A percentile compares a stretch with the other conserved stretches of the same genome.
These are phyloP conservation scores for Rhynchomys soricoides DNA, from an alignment of 2,113 vertebrate genomes.

Conservation along the genomic window DNA sequence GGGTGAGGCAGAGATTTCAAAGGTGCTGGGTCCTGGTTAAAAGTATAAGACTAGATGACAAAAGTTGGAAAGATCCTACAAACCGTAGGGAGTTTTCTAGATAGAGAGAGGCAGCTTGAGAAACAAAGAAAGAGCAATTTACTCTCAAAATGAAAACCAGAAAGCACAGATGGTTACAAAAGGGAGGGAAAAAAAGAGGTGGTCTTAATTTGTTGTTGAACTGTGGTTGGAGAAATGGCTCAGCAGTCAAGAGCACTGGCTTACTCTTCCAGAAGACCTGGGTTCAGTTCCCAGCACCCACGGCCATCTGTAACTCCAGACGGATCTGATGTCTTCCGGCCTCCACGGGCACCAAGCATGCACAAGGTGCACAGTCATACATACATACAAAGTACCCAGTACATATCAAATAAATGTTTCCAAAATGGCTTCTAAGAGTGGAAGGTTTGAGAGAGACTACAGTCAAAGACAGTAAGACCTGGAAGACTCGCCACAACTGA, in stretches of 20 bases:
- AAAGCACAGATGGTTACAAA: not conserved
- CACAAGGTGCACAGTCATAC: not conserved
- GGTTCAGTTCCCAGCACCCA: not conserved
- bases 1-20: not conserved
- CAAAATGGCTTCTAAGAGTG: not conserved
- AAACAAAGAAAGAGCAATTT: not conserved
- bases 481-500: not conserved
- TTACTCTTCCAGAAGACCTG: not conserved
- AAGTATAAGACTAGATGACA: not conserved
- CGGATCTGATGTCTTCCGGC: not conserved
- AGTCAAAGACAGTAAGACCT: not conserved
- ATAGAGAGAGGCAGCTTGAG: not conserved
- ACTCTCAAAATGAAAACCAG: not conserved
- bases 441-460: constrained; percentile 21
- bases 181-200: too few species aligned
- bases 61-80: not conserved
- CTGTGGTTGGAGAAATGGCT: not conserved
- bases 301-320: not conserved
- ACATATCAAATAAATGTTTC: not conserved
- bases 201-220: not conserved
- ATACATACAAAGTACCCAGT: not conserved
- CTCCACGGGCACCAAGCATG: not conserved
- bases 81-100: too few species aligned
- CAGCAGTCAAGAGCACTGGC: not conserved
- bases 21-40: not conserved